A percentile compares a stretch with the other conserved stretches of the same genome.
Conservation (phyloP, 2,113 vertebrate species). For the Potamarius usumacintae region DNA sequence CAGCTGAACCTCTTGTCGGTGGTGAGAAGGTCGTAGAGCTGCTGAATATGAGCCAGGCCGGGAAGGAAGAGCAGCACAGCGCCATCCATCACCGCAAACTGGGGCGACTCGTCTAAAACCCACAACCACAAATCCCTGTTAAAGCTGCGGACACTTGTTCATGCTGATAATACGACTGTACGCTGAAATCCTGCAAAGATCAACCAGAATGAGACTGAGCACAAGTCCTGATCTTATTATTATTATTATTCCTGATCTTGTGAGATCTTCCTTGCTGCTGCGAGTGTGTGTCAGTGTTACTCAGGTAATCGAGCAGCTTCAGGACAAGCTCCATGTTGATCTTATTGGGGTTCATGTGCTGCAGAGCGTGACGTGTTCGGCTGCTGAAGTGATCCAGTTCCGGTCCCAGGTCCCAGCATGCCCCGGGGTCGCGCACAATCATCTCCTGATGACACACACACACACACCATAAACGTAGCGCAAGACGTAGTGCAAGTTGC, state of each 20-base stretch:
- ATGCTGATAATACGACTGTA: not conserved
- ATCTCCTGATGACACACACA: slow-evolving; percentile 75
- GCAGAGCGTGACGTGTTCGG: slow-evolving; percentile 84
- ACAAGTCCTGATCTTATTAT: too few species aligned
- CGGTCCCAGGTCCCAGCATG: slow-evolving; percentile 73
- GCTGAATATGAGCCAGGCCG: slow-evolving; percentile 94
- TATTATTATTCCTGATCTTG: too few species aligned
- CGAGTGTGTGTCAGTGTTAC: slow-evolving; percentile 65
- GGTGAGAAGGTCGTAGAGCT: slow-evolving; percentile 86
- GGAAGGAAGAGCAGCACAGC: slow-evolving; percentile 92
- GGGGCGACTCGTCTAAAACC: slow-evolving; percentile 81
- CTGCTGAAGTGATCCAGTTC: slow-evolving; percentile 84
- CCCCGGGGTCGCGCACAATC: slow-evolving; percentile 71
- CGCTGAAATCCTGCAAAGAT: not conserved
- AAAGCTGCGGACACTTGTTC: not conserved
- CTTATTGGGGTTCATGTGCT: slow-evolving; percentile 94
- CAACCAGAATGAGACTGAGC: too few species aligned
- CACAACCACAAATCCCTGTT: not conserved
- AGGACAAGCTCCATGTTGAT: slow-evolving; percentile 93
- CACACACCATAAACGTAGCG: not conserved
- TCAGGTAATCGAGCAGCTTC: slow-evolving; percentile 85
- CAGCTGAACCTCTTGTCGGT: slow-evolving; percentile 87
- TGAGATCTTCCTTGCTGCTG: not conserved
- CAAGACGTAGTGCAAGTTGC: not conserved
- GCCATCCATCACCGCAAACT: slow-evolving; percentile 85